Evolutionary conservation across 2,888 invertebrate genomes (phyloP).

Genomic region (Shargacucullia verbasci): DNA sequence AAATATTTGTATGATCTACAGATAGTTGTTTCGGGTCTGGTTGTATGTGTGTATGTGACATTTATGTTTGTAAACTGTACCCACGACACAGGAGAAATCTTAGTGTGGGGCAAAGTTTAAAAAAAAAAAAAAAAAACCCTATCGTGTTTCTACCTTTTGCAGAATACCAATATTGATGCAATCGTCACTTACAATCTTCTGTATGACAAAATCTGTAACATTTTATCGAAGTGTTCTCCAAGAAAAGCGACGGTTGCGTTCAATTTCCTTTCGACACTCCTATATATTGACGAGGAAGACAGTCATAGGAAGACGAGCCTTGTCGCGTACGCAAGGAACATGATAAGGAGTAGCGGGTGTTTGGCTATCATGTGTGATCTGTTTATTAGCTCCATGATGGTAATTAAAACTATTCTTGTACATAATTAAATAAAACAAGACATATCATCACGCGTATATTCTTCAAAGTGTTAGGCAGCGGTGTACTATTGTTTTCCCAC

Average conservation of each 20-base stretch:
- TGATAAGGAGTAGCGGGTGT: conserved; percentile 78
- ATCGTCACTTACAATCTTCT: conserved; percentile 69
- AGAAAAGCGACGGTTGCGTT: conserved; percentile 66
- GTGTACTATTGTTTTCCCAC: too few species aligned
- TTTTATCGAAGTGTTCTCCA: conserved; percentile 65
- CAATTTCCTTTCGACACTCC: conserved; percentile 73
- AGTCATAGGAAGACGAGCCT: conserved; percentile 56
- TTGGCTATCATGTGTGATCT: conserved; percentile 72
- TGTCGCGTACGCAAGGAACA: conserved; percentile 69
- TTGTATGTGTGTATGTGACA: too few species aligned
- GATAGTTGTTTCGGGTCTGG: too few species aligned
- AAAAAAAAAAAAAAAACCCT: too few species aligned
- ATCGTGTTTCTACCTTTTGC: conserved; percentile 48
- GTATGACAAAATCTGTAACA: conserved; percentile 69
- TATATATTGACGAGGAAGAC: conserved; percentile 63
- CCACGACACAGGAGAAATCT: too few species aligned
- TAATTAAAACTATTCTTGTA: conserved; percentile 50
- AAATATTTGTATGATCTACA: too few species aligned
- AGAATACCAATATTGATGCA: conserved; percentile 64
- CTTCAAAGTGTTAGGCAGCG: too few species aligned
- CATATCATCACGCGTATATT: too few species aligned
- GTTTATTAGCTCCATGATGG: conserved; percentile 75
- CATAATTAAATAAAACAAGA: too few species aligned
- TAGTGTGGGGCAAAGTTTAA: too few species aligned
- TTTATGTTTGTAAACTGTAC: too few species aligned